Conservation (phyloP, 2,888 invertebrate genomes). For the Nipponacmea schrenckii region DNA sequence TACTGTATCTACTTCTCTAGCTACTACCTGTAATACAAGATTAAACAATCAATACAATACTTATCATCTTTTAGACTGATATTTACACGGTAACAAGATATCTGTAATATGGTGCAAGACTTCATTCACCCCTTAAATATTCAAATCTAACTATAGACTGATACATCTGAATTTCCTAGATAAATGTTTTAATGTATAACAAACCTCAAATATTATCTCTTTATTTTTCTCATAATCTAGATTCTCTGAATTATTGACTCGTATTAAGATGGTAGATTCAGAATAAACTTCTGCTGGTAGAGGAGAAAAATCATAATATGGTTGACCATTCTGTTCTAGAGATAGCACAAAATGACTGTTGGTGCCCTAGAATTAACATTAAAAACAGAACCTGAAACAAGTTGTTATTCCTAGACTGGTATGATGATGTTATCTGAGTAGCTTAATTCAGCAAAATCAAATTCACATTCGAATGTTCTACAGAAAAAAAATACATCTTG, state of each 20-base stretch:
- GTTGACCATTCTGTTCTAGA: conserved; percentile 46
- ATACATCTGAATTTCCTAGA: too few relatives aligned
- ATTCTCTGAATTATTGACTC: conserved; percentile 64
- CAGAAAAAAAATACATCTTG: not conserved
- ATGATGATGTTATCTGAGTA: too few relatives aligned
- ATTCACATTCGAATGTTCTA: too few relatives aligned
- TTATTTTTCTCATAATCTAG: conserved; percentile 81
- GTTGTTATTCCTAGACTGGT: not conserved
- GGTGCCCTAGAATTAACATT: conserved; percentile 40
- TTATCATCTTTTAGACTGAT: too few relatives aligned
- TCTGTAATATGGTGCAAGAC: too few relatives aligned
- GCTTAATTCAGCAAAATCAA: too few relatives aligned
- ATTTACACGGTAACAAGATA: too few relatives aligned
- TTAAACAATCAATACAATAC: not conserved
- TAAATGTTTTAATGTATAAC: too few relatives aligned
- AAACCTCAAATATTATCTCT: conserved; percentile 49
- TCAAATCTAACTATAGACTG: too few relatives aligned
- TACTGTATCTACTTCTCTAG: conserved; percentile 52
- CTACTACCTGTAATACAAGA: conserved; percentile 70
- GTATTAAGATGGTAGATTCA: conserved; percentile 49
- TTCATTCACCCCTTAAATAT: too few relatives aligned
- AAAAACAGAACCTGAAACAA: not conserved
- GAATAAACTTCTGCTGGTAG: conserved; percentile 50
- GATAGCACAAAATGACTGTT: conserved; percentile 52
- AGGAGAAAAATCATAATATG: conserved; percentile 50